Evolutionary conservation across 35 echinoderm and acorn worm species (phyloP), one percentile per base, ranked within the genome.

Genomic region (Stichopus chloronotus): DNA sequence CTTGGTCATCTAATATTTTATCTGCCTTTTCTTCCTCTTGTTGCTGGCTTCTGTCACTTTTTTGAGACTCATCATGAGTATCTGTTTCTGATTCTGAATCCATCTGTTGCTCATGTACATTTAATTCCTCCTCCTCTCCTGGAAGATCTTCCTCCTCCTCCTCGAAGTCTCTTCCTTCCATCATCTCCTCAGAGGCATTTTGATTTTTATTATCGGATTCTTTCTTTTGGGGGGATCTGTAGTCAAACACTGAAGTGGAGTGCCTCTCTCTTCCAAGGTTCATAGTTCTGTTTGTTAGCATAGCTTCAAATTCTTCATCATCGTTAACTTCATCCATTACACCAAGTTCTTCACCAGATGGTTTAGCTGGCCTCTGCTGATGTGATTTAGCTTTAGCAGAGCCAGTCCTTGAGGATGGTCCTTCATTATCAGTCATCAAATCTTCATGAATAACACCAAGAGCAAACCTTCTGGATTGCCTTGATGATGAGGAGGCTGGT

Each of bases 201-300:
- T 97, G 92, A 91, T 94, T 98, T 23, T 58, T 55, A 55, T 98
- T 98, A n/a, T 25, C 53, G 21, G 88, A 71, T 16, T 81, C 13
- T 57, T 76, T 19, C 61, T 74, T 91, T 3, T 59, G 8, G 13
- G 84, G 16, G 19, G 76, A 80, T 7, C 96, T 88, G 88, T 98
- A 98, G 77, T 98, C 96, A 88, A 98, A 98, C 7, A 92, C 84
- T 56, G 94, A 92, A 13, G 7, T 93, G 5, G 57, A 72, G 58
- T 98, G 96, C 53, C 96, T 58, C 56, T 94, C 58, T 53, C 72
- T 93, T 52, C 93, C 90, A 11, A 94, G 76, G 23, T 93, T 84
- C 25, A 90, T 69, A 52, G 96, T 94, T 63, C 96, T 85, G 69
- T 92, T 90, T 11, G 94, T 95, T 60, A 97, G 21, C 79, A 93